These are phyloP conservation scores for Parascotia fuliginaria DNA, from an alignment of 2,888 invertebrate species.

Conservation along the genomic window DNA sequence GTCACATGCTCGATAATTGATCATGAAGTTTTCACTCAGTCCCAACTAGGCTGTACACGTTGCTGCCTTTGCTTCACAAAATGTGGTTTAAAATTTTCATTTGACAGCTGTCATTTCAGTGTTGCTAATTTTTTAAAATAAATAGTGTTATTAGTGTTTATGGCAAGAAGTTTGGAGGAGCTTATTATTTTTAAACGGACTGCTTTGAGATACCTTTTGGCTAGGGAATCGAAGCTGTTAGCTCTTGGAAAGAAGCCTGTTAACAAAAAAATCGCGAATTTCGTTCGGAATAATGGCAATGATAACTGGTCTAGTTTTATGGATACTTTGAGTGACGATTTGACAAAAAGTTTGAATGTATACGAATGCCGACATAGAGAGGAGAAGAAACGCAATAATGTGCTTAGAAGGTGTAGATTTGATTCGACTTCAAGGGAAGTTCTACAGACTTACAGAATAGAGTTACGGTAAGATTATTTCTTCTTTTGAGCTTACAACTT, in stretches of 20 bases:
- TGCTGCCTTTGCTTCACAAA: slow-evolving; percentile 25
- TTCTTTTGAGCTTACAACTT: neutral
- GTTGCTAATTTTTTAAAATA: slow-evolving; percentile 2
- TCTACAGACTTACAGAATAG: slow-evolving; percentile 45
- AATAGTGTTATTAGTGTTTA: slow-evolving; percentile 39
- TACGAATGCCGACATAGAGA: slow-evolving; percentile 55
- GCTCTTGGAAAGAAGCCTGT: slow-evolving; percentile 67
- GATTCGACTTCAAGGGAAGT: slow-evolving; percentile 50
- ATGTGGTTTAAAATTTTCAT: slow-evolving; percentile 16
- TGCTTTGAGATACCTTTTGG: slow-evolving; percentile 64
- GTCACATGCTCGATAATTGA: slow-evolving; percentile 54
- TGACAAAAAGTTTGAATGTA: slow-evolving; percentile 70
- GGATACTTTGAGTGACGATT: slow-evolving; percentile 69
- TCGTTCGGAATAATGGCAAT: slow-evolving; percentile 58
- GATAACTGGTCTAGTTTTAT: slow-evolving; percentile 63
- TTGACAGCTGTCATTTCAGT: slow-evolving; percentile 2
- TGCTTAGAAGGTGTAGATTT: slow-evolving; percentile 45
- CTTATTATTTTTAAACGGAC: slow-evolving; percentile 66
- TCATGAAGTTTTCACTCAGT: slow-evolving; percentile 58
- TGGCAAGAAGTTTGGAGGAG: slow-evolving; percentile 73
- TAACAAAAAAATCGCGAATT: slow-evolving; percentile 72
- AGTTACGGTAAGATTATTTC: slow-evolving; percentile 39
- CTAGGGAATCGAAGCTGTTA: slow-evolving; percentile 66
- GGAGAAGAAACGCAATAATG: slow-evolving; percentile 21
- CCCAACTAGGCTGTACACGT: slow-evolving; percentile 17